phyloP scores from a whole-genome alignment of 2,888 invertebrate species.

The Hydraecia micacea region DNA sequence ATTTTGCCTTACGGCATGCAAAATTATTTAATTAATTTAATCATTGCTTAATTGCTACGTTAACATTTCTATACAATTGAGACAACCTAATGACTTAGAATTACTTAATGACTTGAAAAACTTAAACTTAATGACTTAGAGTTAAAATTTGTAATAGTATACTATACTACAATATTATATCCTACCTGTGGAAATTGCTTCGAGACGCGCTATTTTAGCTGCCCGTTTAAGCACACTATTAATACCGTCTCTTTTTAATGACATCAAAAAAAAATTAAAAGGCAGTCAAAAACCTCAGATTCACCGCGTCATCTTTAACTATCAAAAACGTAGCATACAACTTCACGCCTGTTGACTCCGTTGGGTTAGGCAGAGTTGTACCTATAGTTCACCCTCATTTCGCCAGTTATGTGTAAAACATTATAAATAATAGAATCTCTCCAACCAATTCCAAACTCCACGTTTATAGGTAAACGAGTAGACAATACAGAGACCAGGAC shows the following conservation, averaged over 20 bases:
- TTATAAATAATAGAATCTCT: neutral
- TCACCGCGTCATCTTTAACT: neutral
- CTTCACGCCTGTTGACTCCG: neutral
- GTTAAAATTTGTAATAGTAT: neutral
- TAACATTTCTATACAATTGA: too few species aligned
- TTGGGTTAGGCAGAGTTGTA: neutral
- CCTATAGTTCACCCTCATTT: neutral
- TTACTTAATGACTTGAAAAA: too few species aligned
- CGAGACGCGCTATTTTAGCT: neutral
- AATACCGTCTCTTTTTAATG: neutral
- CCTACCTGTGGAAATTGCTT: neutral
- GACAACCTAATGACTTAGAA: too few species aligned
- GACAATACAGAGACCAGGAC: conserved; percentile 46
- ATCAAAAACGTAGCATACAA: neutral
- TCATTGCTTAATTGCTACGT: too few species aligned
- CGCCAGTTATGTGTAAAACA: neutral
- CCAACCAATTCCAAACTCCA: conserved; percentile 3
- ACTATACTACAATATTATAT: neutral
- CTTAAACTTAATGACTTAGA: too few species aligned
- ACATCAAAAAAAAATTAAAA: neutral
- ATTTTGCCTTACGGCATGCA: too few species aligned
- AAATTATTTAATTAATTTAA: too few species aligned
- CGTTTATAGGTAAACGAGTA: conserved; percentile 33
- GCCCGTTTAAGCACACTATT: neutral
- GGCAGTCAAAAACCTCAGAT: too few species aligned